These are phyloP conservation scores for Phasianus colchicus DNA, from an alignment of 2,113 vertebrate genomes.

Conservation along the genomic window DNA sequence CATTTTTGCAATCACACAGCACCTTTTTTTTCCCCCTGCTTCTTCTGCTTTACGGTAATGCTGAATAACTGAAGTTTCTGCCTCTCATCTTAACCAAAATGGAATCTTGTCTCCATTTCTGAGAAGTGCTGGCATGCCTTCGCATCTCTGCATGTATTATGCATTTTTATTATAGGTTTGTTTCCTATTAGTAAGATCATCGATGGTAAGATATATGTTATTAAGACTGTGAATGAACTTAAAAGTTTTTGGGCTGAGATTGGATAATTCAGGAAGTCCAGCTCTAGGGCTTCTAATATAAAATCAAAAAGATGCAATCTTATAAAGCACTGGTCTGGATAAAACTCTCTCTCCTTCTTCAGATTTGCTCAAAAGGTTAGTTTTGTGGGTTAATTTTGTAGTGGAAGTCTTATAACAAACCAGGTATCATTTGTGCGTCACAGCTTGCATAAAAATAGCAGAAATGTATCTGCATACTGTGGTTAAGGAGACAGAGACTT, in stretches of 20 bases:
- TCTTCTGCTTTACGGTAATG: constrained; percentile 41
- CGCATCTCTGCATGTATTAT: constrained; percentile 9
- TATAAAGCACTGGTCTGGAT: neutral
- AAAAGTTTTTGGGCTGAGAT: neutral
- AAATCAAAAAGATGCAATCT: neutral
- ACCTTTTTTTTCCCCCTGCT: neutral
- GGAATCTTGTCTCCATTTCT: constrained; percentile 30
- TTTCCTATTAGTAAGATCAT: constrained; percentile 3
- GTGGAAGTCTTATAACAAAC: neutral
- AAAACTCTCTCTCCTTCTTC: neutral
- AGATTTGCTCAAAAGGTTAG: neutral
- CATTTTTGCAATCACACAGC: constrained; percentile 29
- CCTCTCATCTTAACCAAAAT: constrained; percentile 32
- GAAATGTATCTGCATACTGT: neutral
- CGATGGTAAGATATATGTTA: neutral
- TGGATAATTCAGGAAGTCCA: neutral
- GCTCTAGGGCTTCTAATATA: neutral
- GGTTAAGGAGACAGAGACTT: neutral
- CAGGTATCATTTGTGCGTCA: neutral
- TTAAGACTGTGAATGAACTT: neutral
- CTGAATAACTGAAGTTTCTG: constrained; percentile 22
- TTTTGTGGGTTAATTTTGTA: neutral
- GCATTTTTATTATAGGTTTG: constrained; percentile 29
- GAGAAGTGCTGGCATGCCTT: neutral
- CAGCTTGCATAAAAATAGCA: neutral